Conservation (phyloP, 2,113 vertebrate species). For the Pluvianellus socialis region DNA sequence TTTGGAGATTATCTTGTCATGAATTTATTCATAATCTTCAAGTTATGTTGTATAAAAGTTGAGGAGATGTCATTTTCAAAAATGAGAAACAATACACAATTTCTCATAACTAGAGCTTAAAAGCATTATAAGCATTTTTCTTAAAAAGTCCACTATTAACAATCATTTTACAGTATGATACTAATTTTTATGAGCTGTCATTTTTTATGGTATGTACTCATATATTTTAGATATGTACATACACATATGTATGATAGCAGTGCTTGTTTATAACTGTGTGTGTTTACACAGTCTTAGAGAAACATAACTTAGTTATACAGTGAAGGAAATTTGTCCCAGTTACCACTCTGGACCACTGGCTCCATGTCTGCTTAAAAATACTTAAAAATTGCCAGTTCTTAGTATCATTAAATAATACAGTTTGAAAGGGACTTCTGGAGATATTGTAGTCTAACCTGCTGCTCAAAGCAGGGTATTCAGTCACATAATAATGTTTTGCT, state of each 20-base stretch:
- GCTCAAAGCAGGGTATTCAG: not conserved
- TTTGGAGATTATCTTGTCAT: not conserved
- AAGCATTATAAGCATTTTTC: not conserved
- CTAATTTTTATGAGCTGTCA: not conserved
- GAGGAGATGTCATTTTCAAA: not conserved
- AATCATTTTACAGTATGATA: not conserved
- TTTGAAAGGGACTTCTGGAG: not conserved
- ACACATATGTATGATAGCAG: not conserved
- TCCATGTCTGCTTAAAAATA: not conserved
- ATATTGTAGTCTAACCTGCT: not conserved
- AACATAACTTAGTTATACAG: not conserved
- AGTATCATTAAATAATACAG: not conserved
- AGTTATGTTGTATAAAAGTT: not conserved
- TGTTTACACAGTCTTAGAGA: not conserved
- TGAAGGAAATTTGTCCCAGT: not conserved
- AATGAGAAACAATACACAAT: not conserved
- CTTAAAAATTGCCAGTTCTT: not conserved
- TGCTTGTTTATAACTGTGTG: not conserved
- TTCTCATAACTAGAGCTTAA: not conserved
- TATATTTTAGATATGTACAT: not conserved
- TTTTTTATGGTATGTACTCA: not conserved
- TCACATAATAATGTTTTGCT: not conserved
- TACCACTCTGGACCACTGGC: not conserved
- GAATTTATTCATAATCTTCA: not conserved
- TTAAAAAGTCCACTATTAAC: not conserved